These are phyloP conservation scores for Pherbina coryleti DNA, from an alignment of 2,888 invertebrate genomes.

Conservation along the genomic window DNA sequence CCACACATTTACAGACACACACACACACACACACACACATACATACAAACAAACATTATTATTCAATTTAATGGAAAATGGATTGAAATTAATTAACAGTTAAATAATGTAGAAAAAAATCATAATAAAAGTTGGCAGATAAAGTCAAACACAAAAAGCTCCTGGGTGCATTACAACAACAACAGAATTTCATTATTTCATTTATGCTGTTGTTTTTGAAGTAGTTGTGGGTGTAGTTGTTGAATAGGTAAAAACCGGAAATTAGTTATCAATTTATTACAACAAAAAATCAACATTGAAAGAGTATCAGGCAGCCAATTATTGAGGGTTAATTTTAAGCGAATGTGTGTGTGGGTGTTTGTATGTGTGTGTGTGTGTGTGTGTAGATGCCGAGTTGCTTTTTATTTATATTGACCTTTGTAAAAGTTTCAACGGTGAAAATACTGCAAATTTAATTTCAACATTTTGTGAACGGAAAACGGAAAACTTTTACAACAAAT, in stretches of 20 bases:
- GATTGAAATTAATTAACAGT: slow-evolving; percentile 5
- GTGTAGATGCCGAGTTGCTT: too few species aligned
- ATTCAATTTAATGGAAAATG: background rate
- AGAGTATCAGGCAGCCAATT: background rate
- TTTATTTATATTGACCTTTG: too few species aligned
- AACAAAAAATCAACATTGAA: background rate
- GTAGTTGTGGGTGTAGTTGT: background rate
- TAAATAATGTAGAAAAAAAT: background rate
- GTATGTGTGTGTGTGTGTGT: too few species aligned
- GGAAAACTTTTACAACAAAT: too few species aligned
- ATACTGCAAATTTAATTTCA: too few species aligned
- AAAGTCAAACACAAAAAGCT: background rate
- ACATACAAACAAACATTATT: background rate
- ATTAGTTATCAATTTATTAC: slow-evolving; percentile 1
- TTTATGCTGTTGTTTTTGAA: too few species aligned
- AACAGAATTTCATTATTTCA: background rate
- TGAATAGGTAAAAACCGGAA: background rate
- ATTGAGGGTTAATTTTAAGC: too few species aligned
- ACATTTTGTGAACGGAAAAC: too few species aligned
- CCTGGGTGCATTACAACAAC: background rate
- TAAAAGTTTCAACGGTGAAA: too few species aligned
- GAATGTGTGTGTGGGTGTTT: too few species aligned
- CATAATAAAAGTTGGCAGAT: background rate
- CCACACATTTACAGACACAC: background rate
- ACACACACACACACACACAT: background rate